Conservation (phyloP, 2,113 vertebrate species). For the Poeciliopsis prolifica region DNA sequence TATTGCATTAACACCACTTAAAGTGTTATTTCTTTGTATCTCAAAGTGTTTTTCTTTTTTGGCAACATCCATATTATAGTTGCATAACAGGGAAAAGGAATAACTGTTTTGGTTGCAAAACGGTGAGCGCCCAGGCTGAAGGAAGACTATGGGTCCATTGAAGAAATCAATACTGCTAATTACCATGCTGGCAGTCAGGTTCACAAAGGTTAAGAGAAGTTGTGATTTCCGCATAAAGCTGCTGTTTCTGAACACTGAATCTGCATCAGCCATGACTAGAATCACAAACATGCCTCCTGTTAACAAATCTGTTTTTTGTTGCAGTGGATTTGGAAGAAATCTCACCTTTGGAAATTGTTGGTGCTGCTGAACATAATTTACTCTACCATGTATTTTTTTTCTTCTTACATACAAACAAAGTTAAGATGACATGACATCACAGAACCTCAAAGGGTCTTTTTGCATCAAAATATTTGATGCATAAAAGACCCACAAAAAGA, state of each 20-base stretch:
- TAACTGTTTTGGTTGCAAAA: conserved; percentile 41
- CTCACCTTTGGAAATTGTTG: conserved; percentile 11
- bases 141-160: conserved; percentile 32
- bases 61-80: conserved; percentile 11
- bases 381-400: not conserved
- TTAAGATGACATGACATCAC: conserved; percentile 27
- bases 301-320: not conserved
- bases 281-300: not conserved
- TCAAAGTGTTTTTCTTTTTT: conserved; percentile 26
- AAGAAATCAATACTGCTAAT: conserved; percentile 49
- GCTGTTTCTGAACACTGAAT: not conserved
- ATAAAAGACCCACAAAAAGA: too few species aligned
- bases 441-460: conserved; percentile 13
- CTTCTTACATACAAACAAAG: conserved; percentile 28
- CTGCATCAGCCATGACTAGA: not conserved
- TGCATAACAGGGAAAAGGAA: conserved; percentile 20
- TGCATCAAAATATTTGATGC: not conserved
- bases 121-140: conserved; percentile 8
- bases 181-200: conserved; percentile 9
- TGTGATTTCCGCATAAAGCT: not conserved
- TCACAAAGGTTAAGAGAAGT: conserved; percentile 20
- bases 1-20: too few species aligned
- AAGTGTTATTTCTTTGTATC: not conserved
- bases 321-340: too few species aligned
- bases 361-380: not conserved